These are phyloP conservation scores for Paguma larvata DNA, from an alignment of 2,797 vertebrate genomes.

Conservation along the genomic window DNA sequence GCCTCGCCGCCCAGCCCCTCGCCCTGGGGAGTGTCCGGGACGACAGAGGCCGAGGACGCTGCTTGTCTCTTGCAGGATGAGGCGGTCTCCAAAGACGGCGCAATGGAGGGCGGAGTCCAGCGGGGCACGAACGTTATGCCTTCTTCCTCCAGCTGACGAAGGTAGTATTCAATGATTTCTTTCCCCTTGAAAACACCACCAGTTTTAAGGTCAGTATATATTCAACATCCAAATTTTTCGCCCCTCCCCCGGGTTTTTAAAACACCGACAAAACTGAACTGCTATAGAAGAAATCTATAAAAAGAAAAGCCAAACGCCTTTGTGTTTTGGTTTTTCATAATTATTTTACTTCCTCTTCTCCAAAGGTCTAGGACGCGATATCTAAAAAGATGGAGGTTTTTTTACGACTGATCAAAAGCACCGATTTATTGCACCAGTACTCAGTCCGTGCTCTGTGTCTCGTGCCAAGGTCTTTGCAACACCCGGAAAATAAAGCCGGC, in stretches of 20 bases:
- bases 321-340: background rate
- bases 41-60: conserved; percentile 81
- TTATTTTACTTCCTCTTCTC: background rate
- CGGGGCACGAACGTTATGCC: conserved; percentile 93
- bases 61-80: conserved; percentile 79
- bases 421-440: background rate
- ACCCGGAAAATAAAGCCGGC: background rate
- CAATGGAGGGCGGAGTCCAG: conserved; percentile 90
- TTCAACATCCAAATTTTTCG: background rate
- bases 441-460: background rate
- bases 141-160: conserved; percentile 95
- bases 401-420: background rate
- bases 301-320: background rate
- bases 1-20: conserved; percentile 89
- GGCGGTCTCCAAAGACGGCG: conserved; percentile 80
- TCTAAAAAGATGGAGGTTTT: background rate
- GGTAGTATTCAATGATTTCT: conserved; percentile 98
- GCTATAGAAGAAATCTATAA: background rate
- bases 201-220: background rate
- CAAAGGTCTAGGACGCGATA: background rate
- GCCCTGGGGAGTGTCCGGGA: conserved; percentile 80
- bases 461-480: background rate
- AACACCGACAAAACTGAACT: background rate
- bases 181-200: conserved; percentile 92
- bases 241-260: background rate